phyloP scores from a whole-genome alignment of 1,140 invertebrate genomes.

The Gryon sp. region DNA sequence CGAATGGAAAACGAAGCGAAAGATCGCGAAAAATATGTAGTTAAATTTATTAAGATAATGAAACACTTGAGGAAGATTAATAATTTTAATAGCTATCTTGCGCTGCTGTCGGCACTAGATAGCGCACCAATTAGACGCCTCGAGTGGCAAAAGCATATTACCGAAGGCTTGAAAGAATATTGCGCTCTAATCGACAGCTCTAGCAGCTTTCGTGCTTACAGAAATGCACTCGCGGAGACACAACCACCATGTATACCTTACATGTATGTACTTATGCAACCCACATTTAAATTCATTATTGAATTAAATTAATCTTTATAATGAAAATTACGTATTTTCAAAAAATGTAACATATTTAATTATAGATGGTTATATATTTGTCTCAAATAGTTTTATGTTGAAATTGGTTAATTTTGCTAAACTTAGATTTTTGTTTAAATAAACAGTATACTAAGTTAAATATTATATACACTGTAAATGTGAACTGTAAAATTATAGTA shows the following conservation, averaged over 20 bases:
- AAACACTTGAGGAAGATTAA: constrained; percentile 97
- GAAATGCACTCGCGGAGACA: constrained; percentile 95
- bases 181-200: constrained; percentile 97
- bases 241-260: constrained; percentile 99
- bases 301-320: too few species aligned
- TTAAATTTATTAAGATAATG: constrained; percentile 99
- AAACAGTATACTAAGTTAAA: too few species aligned
- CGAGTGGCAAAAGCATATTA: constrained; percentile 96
- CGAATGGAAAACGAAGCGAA: constrained; percentile 91
- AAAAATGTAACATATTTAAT: too few species aligned
- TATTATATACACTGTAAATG: too few species aligned
- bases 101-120: constrained; percentile 96
- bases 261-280: constrained; percentile 93
- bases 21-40: constrained; percentile 96
- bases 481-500: too few species aligned
- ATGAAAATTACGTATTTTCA: too few species aligned
- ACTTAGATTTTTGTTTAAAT: too few species aligned
- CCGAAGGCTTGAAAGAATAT: constrained; percentile 95
- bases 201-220: constrained; percentile 96
- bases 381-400: too few species aligned
- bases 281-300: too few species aligned
- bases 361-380: too few species aligned
- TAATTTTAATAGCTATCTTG: constrained; percentile 99
- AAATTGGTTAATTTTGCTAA: too few species aligned
- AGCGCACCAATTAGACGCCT: constrained; percentile 96